Conservation (phyloP, 2,888 invertebrate genomes). For the Spilarctia lutea region DNA sequence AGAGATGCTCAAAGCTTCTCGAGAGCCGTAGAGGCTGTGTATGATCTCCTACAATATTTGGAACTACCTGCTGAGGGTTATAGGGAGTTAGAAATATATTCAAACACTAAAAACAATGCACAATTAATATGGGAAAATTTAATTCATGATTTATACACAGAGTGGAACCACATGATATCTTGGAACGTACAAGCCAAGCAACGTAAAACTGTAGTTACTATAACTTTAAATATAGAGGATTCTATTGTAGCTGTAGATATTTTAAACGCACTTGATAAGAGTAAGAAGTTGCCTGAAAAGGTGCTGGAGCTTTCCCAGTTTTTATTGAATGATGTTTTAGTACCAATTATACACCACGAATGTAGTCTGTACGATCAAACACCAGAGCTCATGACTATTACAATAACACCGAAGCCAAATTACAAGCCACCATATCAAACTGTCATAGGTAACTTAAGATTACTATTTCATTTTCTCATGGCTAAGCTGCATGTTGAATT, state of each 20-base stretch:
- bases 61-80: slow-evolving; percentile 81
- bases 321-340: slow-evolving; percentile 86
- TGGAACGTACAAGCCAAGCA: slow-evolving; percentile 65
- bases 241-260: slow-evolving; percentile 64
- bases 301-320: slow-evolving; percentile 86
- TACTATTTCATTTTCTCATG: slow-evolving; percentile 86
- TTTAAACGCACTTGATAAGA: slow-evolving; percentile 73
- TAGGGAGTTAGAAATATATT: slow-evolving; percentile 82
- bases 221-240: slow-evolving; percentile 73
- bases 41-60: slow-evolving; percentile 76
- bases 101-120: slow-evolving; percentile 79
- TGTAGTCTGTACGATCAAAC: slow-evolving; percentile 75
- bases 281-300: slow-evolving; percentile 75
- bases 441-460: slow-evolving; percentile 86
- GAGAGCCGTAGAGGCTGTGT: slow-evolving; percentile 83
- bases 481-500: slow-evolving; percentile 84
- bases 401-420: slow-evolving; percentile 73
- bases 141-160: slow-evolving; percentile 73
- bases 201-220: slow-evolving; percentile 66
- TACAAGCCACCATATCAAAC: slow-evolving; percentile 80
- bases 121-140: slow-evolving; percentile 77
- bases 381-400: slow-evolving; percentile 66
- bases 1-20: slow-evolving; percentile 68
- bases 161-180: slow-evolving; percentile 83
- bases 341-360: slow-evolving; percentile 85